phyloP scores from a whole-genome alignment of 2,888 invertebrate species.

The Drosophila macrospina region DNA sequence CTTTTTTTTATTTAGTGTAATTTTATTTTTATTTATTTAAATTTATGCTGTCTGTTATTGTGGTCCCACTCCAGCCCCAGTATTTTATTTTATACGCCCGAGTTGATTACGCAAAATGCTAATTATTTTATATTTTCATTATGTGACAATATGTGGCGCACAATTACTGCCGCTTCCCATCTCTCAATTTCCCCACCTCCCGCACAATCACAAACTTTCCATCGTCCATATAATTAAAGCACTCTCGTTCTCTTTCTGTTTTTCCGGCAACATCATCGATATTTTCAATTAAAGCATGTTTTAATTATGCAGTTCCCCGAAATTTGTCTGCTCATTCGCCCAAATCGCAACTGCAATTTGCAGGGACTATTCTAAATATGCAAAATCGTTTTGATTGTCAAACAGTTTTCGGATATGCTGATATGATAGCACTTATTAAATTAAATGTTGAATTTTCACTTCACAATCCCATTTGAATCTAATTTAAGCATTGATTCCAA shows the following conservation, averaged over 20 bases:
- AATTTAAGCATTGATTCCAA: conserved; percentile 44
- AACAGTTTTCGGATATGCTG: conserved; percentile 27
- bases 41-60: conserved; percentile 39
- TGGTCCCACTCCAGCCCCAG: conserved; percentile 3
- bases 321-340: conserved; percentile 24
- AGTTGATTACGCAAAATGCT: conserved; percentile 81
- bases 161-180: not conserved
- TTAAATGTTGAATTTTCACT: conserved; percentile 28
- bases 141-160: conserved; percentile 69
- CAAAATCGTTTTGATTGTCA: conserved; percentile 44
- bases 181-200: not conserved
- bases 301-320: conserved; percentile 38
- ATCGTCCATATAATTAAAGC: conserved; percentile 49
- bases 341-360: conserved; percentile 22
- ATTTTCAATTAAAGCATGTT: conserved; percentile 52
- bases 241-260: not conserved
- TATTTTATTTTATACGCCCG: conserved; percentile 43
- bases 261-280: conserved; percentile 10
- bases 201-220: not conserved
- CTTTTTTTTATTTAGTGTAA: conserved; percentile 1
- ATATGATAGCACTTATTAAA: conserved; percentile 23
- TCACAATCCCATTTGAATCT: conserved; percentile 42
- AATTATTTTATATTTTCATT: conserved; percentile 78
- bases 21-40: conserved; percentile 57
- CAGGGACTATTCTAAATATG: conserved; percentile 48